These are phyloP conservation scores for Drosophila tristis DNA, from an alignment of 1,140 invertebrate species.

Conservation along the genomic window DNA sequence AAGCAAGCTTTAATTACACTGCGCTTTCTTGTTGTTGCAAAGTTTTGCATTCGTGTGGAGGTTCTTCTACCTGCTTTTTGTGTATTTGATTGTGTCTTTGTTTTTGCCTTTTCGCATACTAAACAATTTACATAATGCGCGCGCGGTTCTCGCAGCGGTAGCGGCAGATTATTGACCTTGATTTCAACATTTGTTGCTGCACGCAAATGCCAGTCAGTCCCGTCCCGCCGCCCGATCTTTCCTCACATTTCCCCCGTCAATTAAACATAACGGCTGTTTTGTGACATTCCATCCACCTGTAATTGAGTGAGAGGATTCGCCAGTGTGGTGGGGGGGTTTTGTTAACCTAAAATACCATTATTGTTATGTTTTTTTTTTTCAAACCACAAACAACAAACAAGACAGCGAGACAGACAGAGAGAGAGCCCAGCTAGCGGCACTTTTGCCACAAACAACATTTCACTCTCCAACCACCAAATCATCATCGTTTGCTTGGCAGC, in stretches of 20 bases:
- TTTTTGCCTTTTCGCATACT: constrained; percentile 53
- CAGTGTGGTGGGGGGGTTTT: constrained; percentile 58
- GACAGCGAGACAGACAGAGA: constrained; percentile 20
- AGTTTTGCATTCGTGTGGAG: constrained; percentile 64
- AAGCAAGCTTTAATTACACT: constrained; percentile 75
- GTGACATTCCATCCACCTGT: constrained; percentile 33
- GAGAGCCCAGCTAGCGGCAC: constrained; percentile 74
- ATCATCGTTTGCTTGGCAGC: neutral
- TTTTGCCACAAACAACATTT: constrained; percentile 68
- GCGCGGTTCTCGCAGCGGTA: constrained; percentile 10
- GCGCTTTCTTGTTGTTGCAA: constrained; percentile 61
- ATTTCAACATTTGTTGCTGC: constrained; percentile 63
- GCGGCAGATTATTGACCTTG: constrained; percentile 78
- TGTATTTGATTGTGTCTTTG: constrained; percentile 17
- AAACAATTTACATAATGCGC: constrained; percentile 64
- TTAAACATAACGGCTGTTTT: constrained; percentile 8
- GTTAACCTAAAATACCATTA: constrained; percentile 78
- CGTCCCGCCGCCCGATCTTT: too few species aligned
- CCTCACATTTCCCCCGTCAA: too few species aligned
- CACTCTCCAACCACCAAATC: constrained; percentile 9
- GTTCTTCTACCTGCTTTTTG: constrained; percentile 51
- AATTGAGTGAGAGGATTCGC: constrained; percentile 20
- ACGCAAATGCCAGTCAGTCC: constrained; percentile 26
- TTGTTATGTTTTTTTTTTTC: constrained; percentile 38
- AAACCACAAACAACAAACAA: constrained; percentile 46